Conservation (phyloP, 2,797 vertebrate genomes). For the Acanthurus lineatus region DNA sequence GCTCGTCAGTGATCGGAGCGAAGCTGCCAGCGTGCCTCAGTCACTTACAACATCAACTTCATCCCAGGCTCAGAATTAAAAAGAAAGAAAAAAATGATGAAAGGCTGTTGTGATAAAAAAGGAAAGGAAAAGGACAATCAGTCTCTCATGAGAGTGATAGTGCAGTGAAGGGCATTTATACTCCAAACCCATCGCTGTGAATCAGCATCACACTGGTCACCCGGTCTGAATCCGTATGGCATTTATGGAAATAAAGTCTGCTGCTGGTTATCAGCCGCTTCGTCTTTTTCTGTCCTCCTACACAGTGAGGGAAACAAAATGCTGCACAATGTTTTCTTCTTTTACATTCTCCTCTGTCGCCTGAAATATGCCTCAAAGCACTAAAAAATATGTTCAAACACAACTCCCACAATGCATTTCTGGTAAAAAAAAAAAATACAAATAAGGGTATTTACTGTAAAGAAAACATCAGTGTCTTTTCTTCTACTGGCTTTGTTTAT, state of each 20-base stretch:
- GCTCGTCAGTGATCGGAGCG: conserved; percentile 27
- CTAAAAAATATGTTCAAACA: not conserved
- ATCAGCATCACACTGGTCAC: conserved; percentile 54
- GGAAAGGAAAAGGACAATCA: conserved; percentile 46
- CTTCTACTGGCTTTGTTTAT: conserved; percentile 8
- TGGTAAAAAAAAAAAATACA: not conserved
- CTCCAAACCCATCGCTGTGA: conserved; percentile 66
- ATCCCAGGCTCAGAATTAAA: conserved; percentile 39
- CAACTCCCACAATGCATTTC: conserved; percentile 2
- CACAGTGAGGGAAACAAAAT: conserved; percentile 24
- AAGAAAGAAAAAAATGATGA: conserved; percentile 38
- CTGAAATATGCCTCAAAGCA: conserved; percentile 21
- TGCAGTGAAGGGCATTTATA: conserved; percentile 84
- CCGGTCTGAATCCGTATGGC: conserved; percentile 58
- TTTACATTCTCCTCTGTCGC: conserved; percentile 5
- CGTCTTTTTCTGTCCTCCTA: conserved; percentile 26
- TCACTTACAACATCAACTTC: conserved; percentile 15
- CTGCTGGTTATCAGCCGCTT: conserved; percentile 31
- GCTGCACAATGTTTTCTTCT: conserved; percentile 9
- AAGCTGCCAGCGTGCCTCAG: conserved; percentile 21
- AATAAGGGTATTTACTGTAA: conserved; percentile 10
- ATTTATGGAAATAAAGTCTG: conserved; percentile 59
- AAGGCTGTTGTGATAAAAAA: conserved; percentile 45
- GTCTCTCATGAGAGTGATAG: conserved; percentile 71
- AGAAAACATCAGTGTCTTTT: conserved; percentile 5